Percentiles rank a stretch among this genome's conserved stretches.
phyloP scores from a whole-genome alignment of 2,888 invertebrate species.

The Pharmacophagus antenor region DNA sequence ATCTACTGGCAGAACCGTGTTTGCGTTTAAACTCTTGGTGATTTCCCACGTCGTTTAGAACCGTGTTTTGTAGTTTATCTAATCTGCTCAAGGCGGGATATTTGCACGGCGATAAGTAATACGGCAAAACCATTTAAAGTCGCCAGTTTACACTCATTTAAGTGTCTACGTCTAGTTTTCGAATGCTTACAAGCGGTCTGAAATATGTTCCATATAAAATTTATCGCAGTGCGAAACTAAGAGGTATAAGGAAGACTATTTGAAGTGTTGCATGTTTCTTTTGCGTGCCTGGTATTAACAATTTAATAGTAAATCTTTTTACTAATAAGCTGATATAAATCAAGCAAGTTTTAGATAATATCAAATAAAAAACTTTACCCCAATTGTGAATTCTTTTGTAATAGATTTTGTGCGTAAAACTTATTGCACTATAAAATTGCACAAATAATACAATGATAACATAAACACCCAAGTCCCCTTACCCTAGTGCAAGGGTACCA shows the following conservation, averaged over 20 bases:
- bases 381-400: constrained; percentile 1
- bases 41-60: constrained; percentile 58
- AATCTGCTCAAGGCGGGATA: constrained; percentile 71
- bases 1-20: constrained; percentile 38
- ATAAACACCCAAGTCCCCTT: constrained; percentile 55
- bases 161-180: constrained; percentile 33
- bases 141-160: constrained; percentile 53
- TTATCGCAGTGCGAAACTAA: constrained; percentile 5
- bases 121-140: constrained; percentile 62
- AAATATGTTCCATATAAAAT: constrained; percentile 10
- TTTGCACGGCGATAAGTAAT: constrained; percentile 70
- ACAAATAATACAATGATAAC: constrained; percentile 62
- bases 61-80: constrained; percentile 68
- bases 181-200: constrained; percentile 19
- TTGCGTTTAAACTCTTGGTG: constrained; percentile 47
- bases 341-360: neutral
- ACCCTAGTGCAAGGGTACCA: constrained; percentile 44
- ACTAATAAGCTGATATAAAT: neutral
- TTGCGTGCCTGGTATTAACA: too few relatives aligned
- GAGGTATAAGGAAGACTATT: neutral
- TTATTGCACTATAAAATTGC: constrained; percentile 47
- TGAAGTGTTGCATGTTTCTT: neutral
- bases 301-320: neutral
- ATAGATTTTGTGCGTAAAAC: constrained; percentile 28
- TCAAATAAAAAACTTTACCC: neutral